Evolutionary conservation across 2,888 invertebrate species (phyloP).

Genomic region (Schrankia costaestrigalis): DNA sequence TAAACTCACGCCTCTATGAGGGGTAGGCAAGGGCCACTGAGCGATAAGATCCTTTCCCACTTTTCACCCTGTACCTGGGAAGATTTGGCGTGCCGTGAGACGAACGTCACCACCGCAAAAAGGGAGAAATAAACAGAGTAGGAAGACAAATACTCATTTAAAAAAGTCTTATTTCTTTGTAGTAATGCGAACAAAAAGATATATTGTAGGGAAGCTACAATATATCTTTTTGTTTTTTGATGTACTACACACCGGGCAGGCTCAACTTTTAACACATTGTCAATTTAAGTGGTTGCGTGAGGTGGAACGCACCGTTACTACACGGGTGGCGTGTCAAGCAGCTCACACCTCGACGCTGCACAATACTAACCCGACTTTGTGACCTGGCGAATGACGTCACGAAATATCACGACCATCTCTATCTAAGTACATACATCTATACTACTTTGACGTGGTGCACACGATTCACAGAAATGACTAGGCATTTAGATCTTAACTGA

Average conservation of each 20-base stretch:
- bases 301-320: conserved; percentile 70
- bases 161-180: too few relatives aligned
- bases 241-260: conserved; percentile 8
- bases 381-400: conserved; percentile 21
- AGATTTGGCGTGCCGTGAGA: too few relatives aligned
- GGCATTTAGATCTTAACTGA: neutral
- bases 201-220: too few relatives aligned
- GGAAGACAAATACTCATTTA: too few relatives aligned
- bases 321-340: conserved; percentile 65
- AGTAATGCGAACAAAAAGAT: too few relatives aligned
- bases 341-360: conserved; percentile 41
- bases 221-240: neutral
- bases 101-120: too few relatives aligned
- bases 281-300: conserved; percentile 29
- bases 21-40: too few relatives aligned
- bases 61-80: too few relatives aligned
- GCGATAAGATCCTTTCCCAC: too few relatives aligned
- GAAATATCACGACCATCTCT: neutral
- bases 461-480: neutral
- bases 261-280: conserved; percentile 26
- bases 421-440: neutral
- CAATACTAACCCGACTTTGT: conserved; percentile 23
- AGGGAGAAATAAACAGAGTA: too few relatives aligned
- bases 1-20: too few relatives aligned
- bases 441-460: neutral